Conservation (phyloP, 2,888 invertebrate genomes). For the Cabera pusaria region DNA sequence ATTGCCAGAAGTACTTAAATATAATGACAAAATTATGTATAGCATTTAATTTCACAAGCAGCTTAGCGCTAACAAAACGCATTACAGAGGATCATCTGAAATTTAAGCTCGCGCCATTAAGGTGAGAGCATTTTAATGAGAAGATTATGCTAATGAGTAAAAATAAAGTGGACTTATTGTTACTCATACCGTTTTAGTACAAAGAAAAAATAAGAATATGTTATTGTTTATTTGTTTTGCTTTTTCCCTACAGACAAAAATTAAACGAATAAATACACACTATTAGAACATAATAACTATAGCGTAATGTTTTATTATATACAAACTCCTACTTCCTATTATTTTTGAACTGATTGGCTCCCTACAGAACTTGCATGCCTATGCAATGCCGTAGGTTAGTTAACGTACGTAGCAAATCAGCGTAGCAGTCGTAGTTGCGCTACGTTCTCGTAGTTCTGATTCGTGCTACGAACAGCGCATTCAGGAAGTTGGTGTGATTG, state of each 20-base stretch:
- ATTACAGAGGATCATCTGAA: conserved; percentile 7
- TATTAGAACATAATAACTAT: too few species aligned
- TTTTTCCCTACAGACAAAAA: too few species aligned
- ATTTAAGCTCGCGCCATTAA: too few species aligned
- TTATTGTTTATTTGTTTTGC: too few species aligned
- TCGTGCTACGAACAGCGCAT: conserved; percentile 7
- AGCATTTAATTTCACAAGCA: too few species aligned
- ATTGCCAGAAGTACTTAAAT: too few species aligned
- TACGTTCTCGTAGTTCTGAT: conserved; percentile 10
- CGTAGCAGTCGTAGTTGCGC: conserved; percentile 22
- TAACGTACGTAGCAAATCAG: conserved; percentile 26
- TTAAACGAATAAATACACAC: too few species aligned
- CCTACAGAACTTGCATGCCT: conserved; percentile 20
- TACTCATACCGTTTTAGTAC: not conserved
- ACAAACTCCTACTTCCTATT: too few species aligned
- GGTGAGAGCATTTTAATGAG: conserved; percentile 9
- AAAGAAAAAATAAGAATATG: too few species aligned
- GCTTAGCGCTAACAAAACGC: conserved; percentile 4
- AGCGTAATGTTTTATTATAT: too few species aligned
- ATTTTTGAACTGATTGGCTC: conserved; percentile 16
- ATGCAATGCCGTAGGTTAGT: conserved; percentile 18
- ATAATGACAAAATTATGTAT: too few species aligned
- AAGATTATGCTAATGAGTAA: conserved; percentile 2
- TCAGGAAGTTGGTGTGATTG: conserved; percentile 12
- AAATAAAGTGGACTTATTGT: conserved; percentile 3